Percentiles rank a stretch among this genome's conserved stretches.
Evolutionary conservation across 2,888 invertebrate genomes (phyloP).

Genomic region (Pseudoips prasinana): DNA sequence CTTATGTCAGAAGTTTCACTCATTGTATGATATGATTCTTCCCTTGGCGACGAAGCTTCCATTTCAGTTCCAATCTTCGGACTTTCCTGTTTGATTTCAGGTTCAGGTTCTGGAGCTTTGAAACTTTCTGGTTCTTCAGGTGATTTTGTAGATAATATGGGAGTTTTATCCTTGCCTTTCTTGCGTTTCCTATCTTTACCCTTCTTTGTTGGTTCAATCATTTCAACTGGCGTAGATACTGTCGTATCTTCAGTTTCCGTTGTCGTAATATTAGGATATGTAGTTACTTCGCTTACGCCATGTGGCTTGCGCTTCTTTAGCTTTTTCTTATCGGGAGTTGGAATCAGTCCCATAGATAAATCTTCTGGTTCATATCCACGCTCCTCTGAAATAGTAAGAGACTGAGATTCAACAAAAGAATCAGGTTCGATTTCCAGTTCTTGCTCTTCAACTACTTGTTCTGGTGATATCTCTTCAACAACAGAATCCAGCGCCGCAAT

Average conservation of each 20-base stretch:
- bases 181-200: slow-evolving; percentile 72
- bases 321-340: slow-evolving; percentile 69
- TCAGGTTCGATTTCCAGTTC: slow-evolving; percentile 50
- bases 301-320: slow-evolving; percentile 67
- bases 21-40: slow-evolving; percentile 82
- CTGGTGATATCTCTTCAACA: not conserved
- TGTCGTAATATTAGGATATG: slow-evolving; percentile 61
- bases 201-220: slow-evolving; percentile 49
- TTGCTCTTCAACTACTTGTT: slow-evolving; percentile 5
- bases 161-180: slow-evolving; percentile 56
- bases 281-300: slow-evolving; percentile 63
- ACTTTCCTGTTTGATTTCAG: slow-evolving; percentile 56
- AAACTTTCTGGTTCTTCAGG: slow-evolving; percentile 25
- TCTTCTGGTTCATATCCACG: slow-evolving; percentile 89
- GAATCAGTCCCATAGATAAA: slow-evolving; percentile 69
- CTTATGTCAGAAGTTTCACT: slow-evolving; percentile 81
- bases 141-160: slow-evolving; percentile 44
- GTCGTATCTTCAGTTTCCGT: slow-evolving; percentile 65
- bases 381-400: slow-evolving; percentile 67
- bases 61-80: slow-evolving; percentile 74
- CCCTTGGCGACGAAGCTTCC: slow-evolving; percentile 75
- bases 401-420: slow-evolving; percentile 71
- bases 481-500: slow-evolving; percentile 3
- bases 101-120: slow-evolving; percentile 23
- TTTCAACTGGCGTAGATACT: slow-evolving; percentile 51